These are phyloP conservation scores for Labeo rohita DNA, from an alignment of 2,113 vertebrate genomes.

Conservation along the genomic window DNA sequence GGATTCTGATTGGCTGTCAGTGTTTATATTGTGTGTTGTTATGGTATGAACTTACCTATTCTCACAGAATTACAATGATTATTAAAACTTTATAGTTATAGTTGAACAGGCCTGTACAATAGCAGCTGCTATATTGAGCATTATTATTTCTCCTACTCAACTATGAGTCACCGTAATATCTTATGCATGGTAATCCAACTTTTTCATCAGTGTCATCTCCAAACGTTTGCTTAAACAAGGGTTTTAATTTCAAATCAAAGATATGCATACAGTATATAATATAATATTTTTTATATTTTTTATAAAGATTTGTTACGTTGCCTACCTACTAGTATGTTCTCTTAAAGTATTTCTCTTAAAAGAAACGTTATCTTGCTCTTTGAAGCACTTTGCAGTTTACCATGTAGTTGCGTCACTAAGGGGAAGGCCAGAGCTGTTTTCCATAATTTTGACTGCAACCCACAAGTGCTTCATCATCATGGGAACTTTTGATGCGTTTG, in stretches of 20 bases:
- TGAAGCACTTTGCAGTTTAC: not conserved
- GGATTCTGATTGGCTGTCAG: not conserved
- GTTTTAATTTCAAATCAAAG: not conserved
- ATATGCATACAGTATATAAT: not conserved
- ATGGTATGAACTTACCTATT: not conserved
- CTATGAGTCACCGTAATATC: not conserved
- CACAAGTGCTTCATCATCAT: not conserved
- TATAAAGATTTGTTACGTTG: not conserved
- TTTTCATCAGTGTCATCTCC: not conserved
- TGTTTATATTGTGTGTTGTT: not conserved
- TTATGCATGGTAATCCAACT: not conserved
- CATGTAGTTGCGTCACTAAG: not conserved
- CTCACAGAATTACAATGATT: not conserved
- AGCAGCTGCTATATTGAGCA: not conserved
- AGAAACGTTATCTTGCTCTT: not conserved
- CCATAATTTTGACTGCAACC: not conserved
- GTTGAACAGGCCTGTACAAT: not conserved
- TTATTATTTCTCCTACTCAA: not conserved
- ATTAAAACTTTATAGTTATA: not conserved
- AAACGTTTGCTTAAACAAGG: not conserved
- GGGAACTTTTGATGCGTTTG: constrained; percentile 15
- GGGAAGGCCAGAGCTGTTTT: not conserved
- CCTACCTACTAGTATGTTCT: not conserved
- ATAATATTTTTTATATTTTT: not conserved
- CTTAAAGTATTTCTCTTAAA: not conserved